phyloP scores from a whole-genome alignment of 2,113 vertebrate genomes.

The Spermophilus dauricus region DNA sequence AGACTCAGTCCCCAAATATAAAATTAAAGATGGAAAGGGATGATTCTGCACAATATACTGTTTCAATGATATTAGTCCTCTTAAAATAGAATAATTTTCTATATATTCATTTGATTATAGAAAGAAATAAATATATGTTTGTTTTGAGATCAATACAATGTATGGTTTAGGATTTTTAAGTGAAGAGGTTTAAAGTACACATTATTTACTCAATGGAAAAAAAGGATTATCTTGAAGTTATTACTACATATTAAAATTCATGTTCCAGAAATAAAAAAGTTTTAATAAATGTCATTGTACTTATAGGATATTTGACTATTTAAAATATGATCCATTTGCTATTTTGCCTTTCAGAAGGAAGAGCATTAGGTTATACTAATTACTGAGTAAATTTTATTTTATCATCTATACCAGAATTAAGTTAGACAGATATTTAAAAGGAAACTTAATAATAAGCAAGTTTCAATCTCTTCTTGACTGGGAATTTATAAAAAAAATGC shows the following conservation, averaged over 20 bases:
- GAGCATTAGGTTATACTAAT: constrained; percentile 24
- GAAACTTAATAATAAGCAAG: constrained; percentile 56
- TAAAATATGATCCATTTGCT: constrained; percentile 76
- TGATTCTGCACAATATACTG: neutral
- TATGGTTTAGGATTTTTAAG: constrained; percentile 80
- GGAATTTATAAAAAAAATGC: constrained; percentile 53
- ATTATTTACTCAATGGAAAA: constrained; percentile 82
- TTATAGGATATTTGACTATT: constrained; percentile 70
- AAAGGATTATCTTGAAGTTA: constrained; percentile 75
- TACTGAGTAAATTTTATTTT: constrained; percentile 68
- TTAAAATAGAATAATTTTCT: neutral
- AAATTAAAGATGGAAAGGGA: constrained; percentile 8
- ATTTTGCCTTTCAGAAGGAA: constrained; percentile 33
- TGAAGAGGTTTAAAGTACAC: constrained; percentile 75
- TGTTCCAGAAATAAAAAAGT: constrained; percentile 62
- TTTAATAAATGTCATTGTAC: constrained; percentile 52
- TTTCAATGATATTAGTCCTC: neutral
- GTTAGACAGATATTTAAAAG: constrained; percentile 25
- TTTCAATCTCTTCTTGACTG: constrained; percentile 11
- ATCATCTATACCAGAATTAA: constrained; percentile 70
- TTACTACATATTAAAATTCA: constrained; percentile 73
- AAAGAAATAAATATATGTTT: constrained; percentile 60
- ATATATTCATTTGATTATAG: neutral
- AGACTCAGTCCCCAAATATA: neutral
- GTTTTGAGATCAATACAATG: constrained; percentile 68